Conservation (phyloP, 1,140 invertebrate genomes). For the Drosophila equinoxialis region DNA sequence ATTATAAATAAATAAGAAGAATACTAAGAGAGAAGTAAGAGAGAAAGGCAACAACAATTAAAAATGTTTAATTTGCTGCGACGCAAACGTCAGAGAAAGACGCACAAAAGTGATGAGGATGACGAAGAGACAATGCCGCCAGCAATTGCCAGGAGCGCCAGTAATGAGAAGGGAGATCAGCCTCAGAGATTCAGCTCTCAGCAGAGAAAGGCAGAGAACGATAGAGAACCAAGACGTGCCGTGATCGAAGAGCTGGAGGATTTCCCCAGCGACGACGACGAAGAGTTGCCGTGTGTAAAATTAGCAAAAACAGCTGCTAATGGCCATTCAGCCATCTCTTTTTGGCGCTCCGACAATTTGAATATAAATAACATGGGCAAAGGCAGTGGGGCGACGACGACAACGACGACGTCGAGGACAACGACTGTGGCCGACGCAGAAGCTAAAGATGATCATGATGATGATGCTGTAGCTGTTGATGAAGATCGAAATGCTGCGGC, state of each 20-base stretch:
- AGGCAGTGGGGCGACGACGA: constrained; percentile 37
- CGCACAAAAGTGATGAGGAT: constrained; percentile 66
- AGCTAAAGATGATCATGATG: neutral
- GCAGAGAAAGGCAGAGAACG: constrained; percentile 24
- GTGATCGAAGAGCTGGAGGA: constrained; percentile 78
- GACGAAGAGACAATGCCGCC: constrained; percentile 48
- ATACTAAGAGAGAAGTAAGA: neutral
- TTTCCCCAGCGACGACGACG: constrained; percentile 58
- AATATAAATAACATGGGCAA: constrained; percentile 74
- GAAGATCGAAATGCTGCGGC: constrained; percentile 65
- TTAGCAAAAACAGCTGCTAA: constrained; percentile 80
- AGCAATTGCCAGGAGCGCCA: constrained; percentile 25
- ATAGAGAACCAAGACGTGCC: constrained; percentile 44
- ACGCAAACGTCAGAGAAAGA: constrained; percentile 65
- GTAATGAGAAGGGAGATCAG: constrained; percentile 28
- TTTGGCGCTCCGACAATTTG: constrained; percentile 62
- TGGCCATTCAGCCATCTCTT: constrained; percentile 58
- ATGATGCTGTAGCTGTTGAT: constrained; percentile 44
- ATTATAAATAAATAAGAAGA: constrained; percentile 22
- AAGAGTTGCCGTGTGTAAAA: constrained; percentile 57
- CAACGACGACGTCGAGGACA: constrained; percentile 38
- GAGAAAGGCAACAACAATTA: constrained; percentile 15
- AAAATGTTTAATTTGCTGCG: constrained; percentile 74
- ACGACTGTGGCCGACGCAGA: constrained; percentile 25
- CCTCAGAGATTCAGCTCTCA: constrained; percentile 19